Conservation (phyloP, 1,140 invertebrate genomes). For the Colletes latitarsis region DNA sequence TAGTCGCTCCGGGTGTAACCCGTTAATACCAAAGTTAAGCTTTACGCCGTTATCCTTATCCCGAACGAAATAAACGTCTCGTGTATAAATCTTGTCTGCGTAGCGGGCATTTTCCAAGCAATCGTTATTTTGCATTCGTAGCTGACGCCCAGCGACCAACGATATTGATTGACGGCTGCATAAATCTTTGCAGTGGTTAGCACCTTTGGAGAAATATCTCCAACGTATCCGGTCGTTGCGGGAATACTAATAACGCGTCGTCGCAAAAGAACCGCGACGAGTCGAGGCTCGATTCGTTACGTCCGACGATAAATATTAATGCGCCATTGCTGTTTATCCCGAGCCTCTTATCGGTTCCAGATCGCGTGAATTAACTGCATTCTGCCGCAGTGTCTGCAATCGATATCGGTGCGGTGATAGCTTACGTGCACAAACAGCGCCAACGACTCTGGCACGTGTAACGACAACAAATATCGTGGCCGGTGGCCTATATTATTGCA, state of each 20-base stretch:
- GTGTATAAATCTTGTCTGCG: conserved; percentile 43
- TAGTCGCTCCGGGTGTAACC: too few relatives aligned
- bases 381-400: not conserved
- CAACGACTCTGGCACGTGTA: not conserved
- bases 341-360: not conserved
- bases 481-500: conserved; percentile 28
- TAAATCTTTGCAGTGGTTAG: conserved; percentile 56
- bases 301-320: conserved; percentile 16
- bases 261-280: not conserved
- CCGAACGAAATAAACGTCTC: not conserved
- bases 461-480: conserved; percentile 22
- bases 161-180: conserved; percentile 50
- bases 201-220: conserved; percentile 49
- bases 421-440: conserved; percentile 1
- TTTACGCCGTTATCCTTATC: too few relatives aligned
- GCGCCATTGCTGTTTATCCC: not conserved
- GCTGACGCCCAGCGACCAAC: conserved; percentile 18
- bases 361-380: not conserved
- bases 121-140: conserved; percentile 44
- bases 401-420: not conserved
- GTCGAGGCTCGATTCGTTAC: not conserved
- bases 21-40: too few relatives aligned
- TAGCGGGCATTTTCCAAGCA: conserved; percentile 49
- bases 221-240: conserved; percentile 41
- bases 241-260: conserved; percentile 34